Evolutionary conservation across 2,888 invertebrate genomes (phyloP), one percentile per base, ranked within the genome.

Genomic region (Erebia epiphron): DNA sequence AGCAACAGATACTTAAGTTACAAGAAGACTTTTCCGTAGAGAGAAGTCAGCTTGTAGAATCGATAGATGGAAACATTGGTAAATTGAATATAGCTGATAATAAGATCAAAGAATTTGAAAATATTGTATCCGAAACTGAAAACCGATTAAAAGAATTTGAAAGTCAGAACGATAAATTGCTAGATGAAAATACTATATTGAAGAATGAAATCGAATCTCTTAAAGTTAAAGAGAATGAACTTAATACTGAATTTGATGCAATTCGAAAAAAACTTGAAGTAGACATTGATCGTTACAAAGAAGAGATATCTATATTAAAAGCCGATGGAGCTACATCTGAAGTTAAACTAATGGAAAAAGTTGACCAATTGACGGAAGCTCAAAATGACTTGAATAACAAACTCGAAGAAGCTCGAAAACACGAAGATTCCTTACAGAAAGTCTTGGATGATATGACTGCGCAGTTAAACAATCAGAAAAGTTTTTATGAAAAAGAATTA

Each of bases 331-430:
- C 88, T 52, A 86, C 91, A 60, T 91, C 92, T 4, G 89, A 91
- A 84, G 86, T 89, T 1, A 91, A 93, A 77, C 79, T 94, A 68
- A 92, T 94, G 85, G 90, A 93, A 81, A 90, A 94, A 75, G 89
- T 94, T 61, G 93, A 94, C 70, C 91, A 92, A 79, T 77, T 94
- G 57, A 89, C 91, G 67, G 90, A 89, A 78, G 93, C 93, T 14
- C 91, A 92, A 76, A 91, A 93, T 75, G 92, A 94, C 74, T 83
- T 94, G 52, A 90, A 89, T 77, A 89, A 92, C 73, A 90, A 94
- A 82, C 77, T 91, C 26, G 93, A 94, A 80, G 90, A 91, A 80
- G 92, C 94, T 66, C 86, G 87, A 73, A 89, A 88, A 79, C 88
- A 94, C 68, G 93, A 94, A 82, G 91, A 92, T 76, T 91, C 88